Conservation (phyloP, 2,888 invertebrate species). For the Melinaea menophilus region DNA sequence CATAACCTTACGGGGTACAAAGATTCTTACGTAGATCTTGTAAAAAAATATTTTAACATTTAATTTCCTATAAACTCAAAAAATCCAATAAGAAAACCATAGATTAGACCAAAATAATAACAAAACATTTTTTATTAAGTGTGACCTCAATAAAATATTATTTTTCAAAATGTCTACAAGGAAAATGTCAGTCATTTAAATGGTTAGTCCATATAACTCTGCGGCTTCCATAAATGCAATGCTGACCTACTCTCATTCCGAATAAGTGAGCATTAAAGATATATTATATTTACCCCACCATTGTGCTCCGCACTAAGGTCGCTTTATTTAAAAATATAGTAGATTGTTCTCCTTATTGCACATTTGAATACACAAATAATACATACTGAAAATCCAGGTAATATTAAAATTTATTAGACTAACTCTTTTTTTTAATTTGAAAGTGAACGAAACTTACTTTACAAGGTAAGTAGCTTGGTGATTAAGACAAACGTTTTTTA, state of each 20-base stretch:
- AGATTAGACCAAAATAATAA: constrained; percentile 2
- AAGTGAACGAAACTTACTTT: constrained; percentile 1
- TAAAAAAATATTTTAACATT: too few species aligned
- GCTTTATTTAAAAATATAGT: constrained; percentile 31
- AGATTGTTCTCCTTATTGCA: constrained; percentile 22
- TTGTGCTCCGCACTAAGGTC: constrained; percentile 33
- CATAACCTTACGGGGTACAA: too few species aligned
- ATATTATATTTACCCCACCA: constrained; percentile 34
- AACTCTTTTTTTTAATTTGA: constrained; percentile 4
- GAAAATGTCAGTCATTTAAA: constrained; percentile 29
- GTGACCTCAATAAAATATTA: constrained; percentile 27
- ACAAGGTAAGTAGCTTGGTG: constrained; percentile 1
- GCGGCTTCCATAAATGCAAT: constrained; percentile 28
- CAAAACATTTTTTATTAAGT: constrained; percentile 20
- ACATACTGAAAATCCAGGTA: constrained; percentile 2
- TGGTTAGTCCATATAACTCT: constrained; percentile 28
- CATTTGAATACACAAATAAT: constrained; percentile 6
- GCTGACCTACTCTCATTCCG: constrained; percentile 33
- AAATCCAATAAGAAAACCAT: too few species aligned
- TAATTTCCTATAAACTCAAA: too few species aligned
- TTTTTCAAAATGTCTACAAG: constrained; percentile 22
- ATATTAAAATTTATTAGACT: constrained; percentile 1
- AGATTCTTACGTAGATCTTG: too few species aligned
- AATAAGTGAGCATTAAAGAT: constrained; percentile 28
- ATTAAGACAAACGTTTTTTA: neutral